Conservation (phyloP, 2,113 vertebrate species). For the Halcyon malimbica region DNA sequence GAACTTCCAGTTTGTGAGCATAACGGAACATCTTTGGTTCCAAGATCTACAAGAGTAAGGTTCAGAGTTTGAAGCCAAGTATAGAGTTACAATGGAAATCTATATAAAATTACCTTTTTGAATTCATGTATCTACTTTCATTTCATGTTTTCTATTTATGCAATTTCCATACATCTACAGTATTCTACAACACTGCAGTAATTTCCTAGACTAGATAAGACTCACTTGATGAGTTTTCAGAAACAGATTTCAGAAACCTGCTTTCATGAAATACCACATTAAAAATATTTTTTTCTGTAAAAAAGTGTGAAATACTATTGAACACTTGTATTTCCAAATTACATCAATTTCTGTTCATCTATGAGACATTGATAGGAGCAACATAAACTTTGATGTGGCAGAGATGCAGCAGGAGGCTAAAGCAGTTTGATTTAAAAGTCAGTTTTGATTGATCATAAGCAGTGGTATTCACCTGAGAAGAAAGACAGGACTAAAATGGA, state of each 20-base stretch:
- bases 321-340: not conserved
- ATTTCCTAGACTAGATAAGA: not conserved
- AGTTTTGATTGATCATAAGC: not conserved
- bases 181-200: not conserved
- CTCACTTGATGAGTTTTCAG: not conserved
- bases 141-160: not conserved
- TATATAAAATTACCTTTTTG: not conserved
- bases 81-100: not conserved
- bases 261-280: not conserved
- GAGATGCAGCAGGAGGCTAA: not conserved
- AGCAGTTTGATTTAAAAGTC: not conserved
- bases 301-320: not conserved
- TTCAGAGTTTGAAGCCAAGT: not conserved
- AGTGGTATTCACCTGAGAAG: not conserved
- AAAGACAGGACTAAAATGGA: not conserved
- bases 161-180: not conserved
- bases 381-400: not conserved
- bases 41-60: conserved; percentile 82
- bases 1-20: conserved; percentile 96
- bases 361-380: not conserved
- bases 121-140: not conserved
- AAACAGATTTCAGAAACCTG: not conserved
- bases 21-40: conserved; percentile 99
- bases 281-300: not conserved
- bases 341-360: not conserved